A percentile compares a stretch with the other conserved stretches of the same genome.
These are phyloP conservation scores for Nipponacmea schrenckii DNA, from an alignment of 2,888 invertebrate species.

Conservation along the genomic window DNA sequence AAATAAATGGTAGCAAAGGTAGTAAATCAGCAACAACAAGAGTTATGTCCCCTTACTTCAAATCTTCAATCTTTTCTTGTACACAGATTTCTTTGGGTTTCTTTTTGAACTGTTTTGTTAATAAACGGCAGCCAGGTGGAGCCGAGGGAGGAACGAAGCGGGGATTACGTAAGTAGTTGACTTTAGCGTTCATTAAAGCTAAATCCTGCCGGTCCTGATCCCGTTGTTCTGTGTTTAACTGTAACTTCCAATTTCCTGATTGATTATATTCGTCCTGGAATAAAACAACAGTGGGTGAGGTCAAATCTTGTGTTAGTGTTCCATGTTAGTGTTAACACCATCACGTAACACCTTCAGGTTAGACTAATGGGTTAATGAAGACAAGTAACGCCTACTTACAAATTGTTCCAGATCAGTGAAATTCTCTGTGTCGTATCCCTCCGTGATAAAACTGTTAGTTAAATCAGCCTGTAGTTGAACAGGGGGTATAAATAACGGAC, in stretches of 20 bases:
- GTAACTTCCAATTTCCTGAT: constrained; percentile 59
- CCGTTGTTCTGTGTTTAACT: constrained; percentile 56
- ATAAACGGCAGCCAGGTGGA: constrained; percentile 41
- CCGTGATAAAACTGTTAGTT: neutral
- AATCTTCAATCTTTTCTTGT: constrained; percentile 42
- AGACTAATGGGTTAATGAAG: too few relatives aligned
- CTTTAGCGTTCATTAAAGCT: constrained; percentile 56
- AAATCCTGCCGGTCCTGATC: constrained; percentile 53
- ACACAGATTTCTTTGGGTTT: constrained; percentile 56
- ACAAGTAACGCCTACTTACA: too few relatives aligned
- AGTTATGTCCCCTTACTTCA: constrained; percentile 27
- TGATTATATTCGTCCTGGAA: constrained; percentile 24
- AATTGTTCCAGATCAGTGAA: neutral
- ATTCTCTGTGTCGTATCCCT: neutral
- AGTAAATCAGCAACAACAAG: too few relatives aligned
- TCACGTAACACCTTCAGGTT: too few relatives aligned
- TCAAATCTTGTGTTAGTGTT: too few relatives aligned
- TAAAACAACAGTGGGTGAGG: neutral
- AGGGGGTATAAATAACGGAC: constrained; percentile 7
- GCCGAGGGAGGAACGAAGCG: constrained; percentile 55
- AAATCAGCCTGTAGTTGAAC: neutral
- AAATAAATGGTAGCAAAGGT: too few relatives aligned
- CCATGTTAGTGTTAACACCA: too few relatives aligned
- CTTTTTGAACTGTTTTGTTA: constrained; percentile 50
- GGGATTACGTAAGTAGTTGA: constrained; percentile 61